Percentiles rank a stretch among this genome's conserved stretches.
Conservation (phyloP, 2,113 vertebrate species). For the Barnardius zonarius region DNA sequence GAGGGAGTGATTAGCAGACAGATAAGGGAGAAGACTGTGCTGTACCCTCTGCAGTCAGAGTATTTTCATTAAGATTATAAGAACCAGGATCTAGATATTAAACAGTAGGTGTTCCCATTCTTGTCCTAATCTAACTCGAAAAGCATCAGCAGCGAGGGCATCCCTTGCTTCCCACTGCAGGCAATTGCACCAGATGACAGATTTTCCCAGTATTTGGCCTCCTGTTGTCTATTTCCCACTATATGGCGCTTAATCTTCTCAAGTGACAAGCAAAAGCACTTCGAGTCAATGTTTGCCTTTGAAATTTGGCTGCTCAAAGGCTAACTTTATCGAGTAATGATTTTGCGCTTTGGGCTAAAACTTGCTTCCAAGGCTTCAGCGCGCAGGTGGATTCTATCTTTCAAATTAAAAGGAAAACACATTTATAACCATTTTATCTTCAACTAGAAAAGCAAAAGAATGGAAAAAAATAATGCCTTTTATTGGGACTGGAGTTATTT, state of each 20-base stretch:
- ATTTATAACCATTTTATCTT: background rate
- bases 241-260: slow-evolving; percentile 12
- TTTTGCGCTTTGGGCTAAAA: slow-evolving; percentile 11
- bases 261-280: background rate
- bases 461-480: background rate
- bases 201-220: background rate
- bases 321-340: background rate
- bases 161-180: background rate
- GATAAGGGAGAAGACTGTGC: background rate
- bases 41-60: background rate
- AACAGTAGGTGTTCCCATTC: background rate
- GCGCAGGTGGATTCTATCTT: background rate
- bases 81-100: background rate
- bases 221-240: slow-evolving; percentile 7
- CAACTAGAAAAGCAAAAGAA: background rate
- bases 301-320: slow-evolving; percentile 26
- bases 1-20: slow-evolving; percentile 33
- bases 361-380: background rate
- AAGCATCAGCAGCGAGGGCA: background rate
- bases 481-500: background rate
- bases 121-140: background rate
- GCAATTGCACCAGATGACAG: background rate
- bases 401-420: background rate
- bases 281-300: slow-evolving; percentile 36
- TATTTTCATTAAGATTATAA: slow-evolving; percentile 24